A percentile compares a stretch with the other conserved stretches of the same genome.
Evolutionary conservation across 1,140 invertebrate genomes (phyloP).

Genomic region (Hestina assimilis): DNA sequence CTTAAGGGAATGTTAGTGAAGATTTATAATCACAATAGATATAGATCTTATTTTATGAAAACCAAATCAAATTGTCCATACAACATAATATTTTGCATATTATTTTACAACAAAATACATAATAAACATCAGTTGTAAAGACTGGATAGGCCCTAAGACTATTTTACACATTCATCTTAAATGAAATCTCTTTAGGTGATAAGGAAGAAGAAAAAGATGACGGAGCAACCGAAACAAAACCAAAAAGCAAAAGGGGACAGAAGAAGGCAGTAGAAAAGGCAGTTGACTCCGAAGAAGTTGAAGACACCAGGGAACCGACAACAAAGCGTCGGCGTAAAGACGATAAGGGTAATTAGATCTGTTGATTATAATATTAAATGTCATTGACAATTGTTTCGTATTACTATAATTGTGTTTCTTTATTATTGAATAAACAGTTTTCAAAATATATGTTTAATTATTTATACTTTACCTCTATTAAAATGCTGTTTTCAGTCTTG

Average conservation of each 20-base stretch:
- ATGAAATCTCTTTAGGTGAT: slow-evolving; percentile 53
- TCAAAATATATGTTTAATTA: slow-evolving; percentile 56
- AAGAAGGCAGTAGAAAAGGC: slow-evolving; percentile 47
- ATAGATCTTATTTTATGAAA: no score
- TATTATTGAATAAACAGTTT: slow-evolving; percentile 67
- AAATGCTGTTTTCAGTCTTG: slow-evolving; percentile 11
- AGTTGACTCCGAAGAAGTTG: slow-evolving; percentile 40
- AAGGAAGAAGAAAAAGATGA: slow-evolving; percentile 53
- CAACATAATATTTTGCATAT: no score
- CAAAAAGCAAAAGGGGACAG: slow-evolving; percentile 55
- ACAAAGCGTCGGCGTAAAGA: slow-evolving; percentile 65
- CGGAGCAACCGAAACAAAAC: slow-evolving; percentile 41
- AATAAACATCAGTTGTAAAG: no score
- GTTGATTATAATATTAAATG: slow-evolving; percentile 39
- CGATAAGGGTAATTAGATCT: slow-evolving; percentile 70
- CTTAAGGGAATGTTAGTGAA: no score
- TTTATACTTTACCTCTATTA: slow-evolving; percentile 41
- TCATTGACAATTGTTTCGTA: slow-evolving; percentile 52
- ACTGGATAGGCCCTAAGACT: no score
- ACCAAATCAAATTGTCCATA: no score
- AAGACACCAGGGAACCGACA: slow-evolving; percentile 52
- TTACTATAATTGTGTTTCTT: slow-evolving; percentile 59
- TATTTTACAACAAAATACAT: no score
- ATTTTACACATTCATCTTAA: no score
- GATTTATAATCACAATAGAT: no score